phyloP scores from a whole-genome alignment of 1,140 invertebrate genomes.

The Macrocentrus cingulum region DNA sequence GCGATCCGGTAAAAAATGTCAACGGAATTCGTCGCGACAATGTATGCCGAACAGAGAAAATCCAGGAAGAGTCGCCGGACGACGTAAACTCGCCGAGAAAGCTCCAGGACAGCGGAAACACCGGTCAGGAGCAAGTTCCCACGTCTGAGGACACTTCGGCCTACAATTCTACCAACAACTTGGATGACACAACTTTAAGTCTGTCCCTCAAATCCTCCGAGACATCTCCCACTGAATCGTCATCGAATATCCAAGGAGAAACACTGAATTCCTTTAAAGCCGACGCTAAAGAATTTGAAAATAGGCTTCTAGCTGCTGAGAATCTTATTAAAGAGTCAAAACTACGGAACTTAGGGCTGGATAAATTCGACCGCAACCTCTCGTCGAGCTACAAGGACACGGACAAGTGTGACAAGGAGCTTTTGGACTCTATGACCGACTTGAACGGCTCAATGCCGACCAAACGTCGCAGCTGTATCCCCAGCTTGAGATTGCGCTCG shows the following conservation, averaged over 20 bases:
- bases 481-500: constrained; percentile 46
- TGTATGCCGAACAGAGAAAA: constrained; percentile 45
- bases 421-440: constrained; percentile 38
- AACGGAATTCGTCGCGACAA: constrained; percentile 33
- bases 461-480: constrained; percentile 48
- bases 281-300: constrained; percentile 40
- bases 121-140: not conserved
- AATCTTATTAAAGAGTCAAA: constrained; percentile 55
- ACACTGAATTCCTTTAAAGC: constrained; percentile 27
- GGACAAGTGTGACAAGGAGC: constrained; percentile 48
- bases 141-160: constrained; percentile 34
- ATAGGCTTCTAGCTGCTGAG: constrained; percentile 47
- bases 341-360: constrained; percentile 39
- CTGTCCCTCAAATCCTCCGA: constrained; percentile 41
- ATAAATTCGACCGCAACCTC: constrained; percentile 39
- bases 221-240: constrained; percentile 45
- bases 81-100: constrained; percentile 24
- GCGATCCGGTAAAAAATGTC: constrained; percentile 27
- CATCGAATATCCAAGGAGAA: constrained; percentile 40
- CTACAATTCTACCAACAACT: constrained; percentile 35
- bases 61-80: constrained; percentile 47
- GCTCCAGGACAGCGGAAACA: not conserved
- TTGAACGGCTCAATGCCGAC: constrained; percentile 24
- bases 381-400: constrained; percentile 41
- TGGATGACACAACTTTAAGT: constrained; percentile 34